These are phyloP conservation scores for Acanthopagrus latus DNA, from an alignment of 2,797 vertebrate species.

Conservation along the genomic window DNA sequence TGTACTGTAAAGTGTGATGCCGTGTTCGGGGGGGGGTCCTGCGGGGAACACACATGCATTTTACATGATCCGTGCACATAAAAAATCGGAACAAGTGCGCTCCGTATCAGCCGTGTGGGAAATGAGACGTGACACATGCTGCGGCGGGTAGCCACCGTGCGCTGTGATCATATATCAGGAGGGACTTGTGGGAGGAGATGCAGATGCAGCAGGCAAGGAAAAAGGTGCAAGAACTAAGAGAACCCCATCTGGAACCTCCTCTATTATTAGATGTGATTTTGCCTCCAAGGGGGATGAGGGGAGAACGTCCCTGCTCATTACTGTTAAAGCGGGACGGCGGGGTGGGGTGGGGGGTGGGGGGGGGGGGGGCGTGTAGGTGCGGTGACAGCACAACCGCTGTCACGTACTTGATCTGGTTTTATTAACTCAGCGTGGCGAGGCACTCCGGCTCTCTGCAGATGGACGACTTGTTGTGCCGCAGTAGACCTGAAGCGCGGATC, in stretches of 20 bases:
- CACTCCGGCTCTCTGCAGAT: conserved; percentile 9
- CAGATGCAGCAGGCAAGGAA: not conserved
- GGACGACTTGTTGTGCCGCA: conserved; percentile 5
- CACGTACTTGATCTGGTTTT: conserved; percentile 44
- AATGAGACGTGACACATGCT: conserved; percentile 35
- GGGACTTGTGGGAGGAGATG: not conserved
- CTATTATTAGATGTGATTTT: conserved; percentile 52
- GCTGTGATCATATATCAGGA: conserved; percentile 14
- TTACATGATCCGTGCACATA: conserved; percentile 55
- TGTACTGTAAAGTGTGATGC: conserved; percentile 20
- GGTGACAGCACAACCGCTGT: conserved; percentile 44
- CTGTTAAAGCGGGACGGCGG: conserved; percentile 31
- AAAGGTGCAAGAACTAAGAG: not conserved
- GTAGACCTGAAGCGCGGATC: conserved; percentile 32
- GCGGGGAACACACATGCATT: conserved; percentile 39
- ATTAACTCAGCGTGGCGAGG: conserved; percentile 30
- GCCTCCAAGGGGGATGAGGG: conserved; percentile 41
- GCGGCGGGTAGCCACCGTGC: not conserved
- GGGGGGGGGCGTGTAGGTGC: not conserved
- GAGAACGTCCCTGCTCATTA: conserved; percentile 52
- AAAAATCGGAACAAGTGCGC: conserved; percentile 31
- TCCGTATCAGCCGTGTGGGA: not conserved
- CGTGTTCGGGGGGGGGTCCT: conserved; percentile 17
- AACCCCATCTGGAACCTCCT: conserved; percentile 39
- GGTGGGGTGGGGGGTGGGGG: not conserved